Evolutionary conservation across 2,797 vertebrate species (phyloP).

Genomic region (Acipenser oxyrinchus): DNA sequence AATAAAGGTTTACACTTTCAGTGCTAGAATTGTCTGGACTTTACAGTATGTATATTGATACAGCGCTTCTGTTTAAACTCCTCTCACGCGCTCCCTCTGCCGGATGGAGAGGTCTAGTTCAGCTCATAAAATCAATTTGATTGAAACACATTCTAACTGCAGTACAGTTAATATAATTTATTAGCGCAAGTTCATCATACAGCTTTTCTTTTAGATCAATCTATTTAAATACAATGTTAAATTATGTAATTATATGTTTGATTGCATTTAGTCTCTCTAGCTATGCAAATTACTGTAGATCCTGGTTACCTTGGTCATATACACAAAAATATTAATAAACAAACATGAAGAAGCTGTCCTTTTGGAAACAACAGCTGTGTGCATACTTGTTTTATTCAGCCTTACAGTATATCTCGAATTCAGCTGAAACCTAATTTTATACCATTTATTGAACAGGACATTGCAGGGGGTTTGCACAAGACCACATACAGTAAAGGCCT

Average conservation of each 20-base stretch:
- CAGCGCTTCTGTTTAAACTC: constrained; percentile 45
- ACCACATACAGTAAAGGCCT: constrained; percentile 23
- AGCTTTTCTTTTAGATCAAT: no score
- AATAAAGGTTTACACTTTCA: constrained; percentile 27
- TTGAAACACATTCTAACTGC: no score
- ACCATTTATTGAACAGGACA: neutral
- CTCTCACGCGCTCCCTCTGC: constrained; percentile 73
- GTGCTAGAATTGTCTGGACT: constrained; percentile 43
- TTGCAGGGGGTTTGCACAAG: constrained; percentile 4
- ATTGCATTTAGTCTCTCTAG: no score
- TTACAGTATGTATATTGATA: constrained; percentile 26
- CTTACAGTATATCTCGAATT: no score
- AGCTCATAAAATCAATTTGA: neutral
- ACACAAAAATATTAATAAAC: no score
- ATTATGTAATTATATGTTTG: constrained; percentile 10
- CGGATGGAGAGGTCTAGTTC: constrained; percentile 37
- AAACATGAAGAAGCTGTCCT: no score
- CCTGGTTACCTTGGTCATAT: no score
- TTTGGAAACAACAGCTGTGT: no score
- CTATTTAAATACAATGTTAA: neutral
- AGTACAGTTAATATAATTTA: no score
- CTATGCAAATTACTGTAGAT: no score
- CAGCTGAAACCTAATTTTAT: no score
- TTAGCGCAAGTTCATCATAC: no score
- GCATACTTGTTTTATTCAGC: constrained; percentile 4